Base-by-base conservation (phyloP, 1,140 invertebrate species). In the Pantala flavescens region DNA sequence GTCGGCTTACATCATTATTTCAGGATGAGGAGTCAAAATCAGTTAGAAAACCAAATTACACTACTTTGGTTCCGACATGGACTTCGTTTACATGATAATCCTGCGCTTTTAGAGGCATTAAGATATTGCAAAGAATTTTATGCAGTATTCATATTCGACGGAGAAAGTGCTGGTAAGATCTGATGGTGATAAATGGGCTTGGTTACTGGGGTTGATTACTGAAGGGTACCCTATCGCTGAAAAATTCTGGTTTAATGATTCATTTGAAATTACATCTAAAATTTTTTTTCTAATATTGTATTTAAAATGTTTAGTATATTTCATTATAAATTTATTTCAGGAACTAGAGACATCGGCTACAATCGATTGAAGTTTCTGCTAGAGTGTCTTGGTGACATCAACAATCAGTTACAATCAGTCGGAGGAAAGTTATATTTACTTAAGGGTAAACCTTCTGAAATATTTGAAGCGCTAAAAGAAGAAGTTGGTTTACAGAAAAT, bases 21-120 rank as follows among this genome's bases (percentile, higher is more conserved):
- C 28, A 36, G 28, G 28, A 36, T 36, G 28, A 36, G 28, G 9
- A 36, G 28, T 9, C 28, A 9, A 36, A 36, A 36, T 36, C 28
- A 2, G 2, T 5, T 5, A 2, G 28, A 36, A 36, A 36, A 36
- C 28, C 2, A 36, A 36, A 9, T 36, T 36, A 36, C 28, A 9
- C 28, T 89, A n/a, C 83, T 88, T 23, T 92, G 91, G 91, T 92
- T 91, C 79, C 84, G 90, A 0, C 89, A 92, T 82, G 90, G 90
- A 5, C 79, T 92, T 23, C 84, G 90, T 16, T 82, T 93, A 0
- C 90, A 92, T 80, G 90, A 92, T 80, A 92, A 92, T 81, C 89
- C 90, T 0, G 86, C 90, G 0, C 76, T 92, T n/a, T 77, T 87
- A 16, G 82, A 85, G 24, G 89, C 89, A 0, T 76, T 89, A 0